Evolutionary conservation across 2,888 invertebrate species (phyloP), one percentile per base, ranked within the genome.

Genomic region (Stegana nigrithorax): DNA sequence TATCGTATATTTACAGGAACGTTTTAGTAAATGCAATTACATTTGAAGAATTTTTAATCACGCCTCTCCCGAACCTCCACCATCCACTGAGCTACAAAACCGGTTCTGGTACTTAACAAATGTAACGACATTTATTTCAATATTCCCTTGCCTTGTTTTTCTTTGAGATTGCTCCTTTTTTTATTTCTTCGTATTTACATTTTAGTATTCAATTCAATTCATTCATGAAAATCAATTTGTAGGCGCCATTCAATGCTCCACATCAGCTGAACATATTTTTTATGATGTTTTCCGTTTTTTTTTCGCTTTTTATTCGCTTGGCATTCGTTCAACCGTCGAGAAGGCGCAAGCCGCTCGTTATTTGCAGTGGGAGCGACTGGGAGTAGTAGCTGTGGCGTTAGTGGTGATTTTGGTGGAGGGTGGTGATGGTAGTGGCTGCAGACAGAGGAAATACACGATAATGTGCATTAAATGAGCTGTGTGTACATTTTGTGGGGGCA

Each of bases 391-490:
- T n/a, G n/a, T n/a, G n/a, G n/a, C n/a, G n/a, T n/a, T n/a, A n/a
- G n/a, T n/a, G n/a, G n/a, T n/a, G n/a, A n/a, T n/a, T n/a, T n/a
- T n/a, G 57, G 58, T 59, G 47, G 61, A 45, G 21, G 12, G 44
- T 17, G 62, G 50, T 12, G 42, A 36, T 19, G 29, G 23, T 27
- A 32, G 27, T 17, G 6, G 14, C 7, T 6, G n/a, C 23, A 50
- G 62, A 51, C 56, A 61, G 60, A 59, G 53, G 57, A 62, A 67
- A 65, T 69, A 72, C 73, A 75, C 67, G 76, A 78, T 74, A 78
- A 78, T 74, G 73, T 78, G 73, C 74, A 74, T 78, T 77, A 78
- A 78, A 74, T 78, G 78, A 74, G 74, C 76, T 78, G 78, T 78
- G 78, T 72, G 68, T 70, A 75, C 78, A 78, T 74, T 78, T 78